Conservation (phyloP, 2,888 invertebrate genomes). For the Cantharis rustica region DNA sequence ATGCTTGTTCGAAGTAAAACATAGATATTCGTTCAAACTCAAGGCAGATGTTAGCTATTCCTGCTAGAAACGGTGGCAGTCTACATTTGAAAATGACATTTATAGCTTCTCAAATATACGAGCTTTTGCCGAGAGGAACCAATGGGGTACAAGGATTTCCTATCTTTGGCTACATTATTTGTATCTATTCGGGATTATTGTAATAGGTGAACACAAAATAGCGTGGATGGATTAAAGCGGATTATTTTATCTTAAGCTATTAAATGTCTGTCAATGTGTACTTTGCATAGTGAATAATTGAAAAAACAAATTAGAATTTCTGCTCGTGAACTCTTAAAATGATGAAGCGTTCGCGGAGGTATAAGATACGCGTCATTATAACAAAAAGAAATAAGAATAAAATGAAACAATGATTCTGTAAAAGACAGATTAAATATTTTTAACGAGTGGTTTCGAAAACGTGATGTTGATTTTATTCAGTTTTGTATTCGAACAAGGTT, state of each 20-base stretch:
- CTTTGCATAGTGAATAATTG: background rate
- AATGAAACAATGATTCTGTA: constrained; percentile 14
- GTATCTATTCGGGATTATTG: constrained; percentile 26
- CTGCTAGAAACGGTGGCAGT: constrained; percentile 24
- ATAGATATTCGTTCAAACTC: constrained; percentile 31
- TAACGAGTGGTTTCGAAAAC: constrained; percentile 21
- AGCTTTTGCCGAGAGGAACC: constrained; percentile 31
- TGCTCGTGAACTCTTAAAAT: background rate
- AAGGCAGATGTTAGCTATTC: constrained; percentile 34
- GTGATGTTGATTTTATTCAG: constrained; percentile 32
- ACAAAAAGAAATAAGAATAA: background rate
- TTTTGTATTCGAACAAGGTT: constrained; percentile 29
- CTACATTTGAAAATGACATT: constrained; percentile 33
- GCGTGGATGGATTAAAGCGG: constrained; percentile 2
- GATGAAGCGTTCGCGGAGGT: background rate
- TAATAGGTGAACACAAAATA: constrained; percentile 16
- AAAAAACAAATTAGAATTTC: background rate
- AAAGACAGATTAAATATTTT: constrained; percentile 28
- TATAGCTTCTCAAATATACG: constrained; percentile 33
- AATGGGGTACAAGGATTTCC: constrained; percentile 34
- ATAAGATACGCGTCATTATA: background rate
- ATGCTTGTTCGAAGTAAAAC: constrained; percentile 30
- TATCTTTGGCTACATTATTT: constrained; percentile 36
- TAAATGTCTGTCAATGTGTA: background rate
- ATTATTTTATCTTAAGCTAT: background rate